Evolutionary conservation across 2,888 invertebrate species (phyloP).

Genomic region (Limnephilus lunatus): DNA sequence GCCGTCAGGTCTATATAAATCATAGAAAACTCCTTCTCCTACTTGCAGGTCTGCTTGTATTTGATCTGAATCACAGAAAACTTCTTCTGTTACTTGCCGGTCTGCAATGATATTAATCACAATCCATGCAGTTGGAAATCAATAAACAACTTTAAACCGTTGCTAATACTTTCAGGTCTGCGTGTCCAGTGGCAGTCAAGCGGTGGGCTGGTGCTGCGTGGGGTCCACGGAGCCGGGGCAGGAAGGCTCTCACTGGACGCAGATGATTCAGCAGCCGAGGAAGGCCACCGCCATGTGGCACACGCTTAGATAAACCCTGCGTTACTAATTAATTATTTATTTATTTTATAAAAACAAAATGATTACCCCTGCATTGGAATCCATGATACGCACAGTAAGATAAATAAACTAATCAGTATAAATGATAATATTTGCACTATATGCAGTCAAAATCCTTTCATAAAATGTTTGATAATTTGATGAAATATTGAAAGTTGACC

Average conservation of each 20-base stretch:
- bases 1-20: no score
- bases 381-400: background rate
- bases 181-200: conserved; percentile 73
- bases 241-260: conserved; percentile 91
- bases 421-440: background rate
- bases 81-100: no score
- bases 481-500: background rate
- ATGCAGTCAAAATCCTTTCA: background rate
- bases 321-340: background rate
- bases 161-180: conserved; percentile 70
- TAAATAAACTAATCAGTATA: background rate
- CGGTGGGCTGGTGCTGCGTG: conserved; percentile 85
- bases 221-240: conserved; percentile 83
- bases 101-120: no score
- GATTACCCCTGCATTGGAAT: background rate
- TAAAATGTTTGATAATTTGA: background rate
- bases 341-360: background rate
- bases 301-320: conserved; percentile 80
- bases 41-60: no score
- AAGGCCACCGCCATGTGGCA: conserved; percentile 96
- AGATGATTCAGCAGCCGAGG: conserved; percentile 91
- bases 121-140: no score
- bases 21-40: no score
- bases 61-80: no score
- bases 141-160: background rate